Percentiles rank a stretch among this genome's conserved stretches.
Conservation (phyloP, 2,113 vertebrate genomes). For the Tenebrosternarchus preto region DNA sequence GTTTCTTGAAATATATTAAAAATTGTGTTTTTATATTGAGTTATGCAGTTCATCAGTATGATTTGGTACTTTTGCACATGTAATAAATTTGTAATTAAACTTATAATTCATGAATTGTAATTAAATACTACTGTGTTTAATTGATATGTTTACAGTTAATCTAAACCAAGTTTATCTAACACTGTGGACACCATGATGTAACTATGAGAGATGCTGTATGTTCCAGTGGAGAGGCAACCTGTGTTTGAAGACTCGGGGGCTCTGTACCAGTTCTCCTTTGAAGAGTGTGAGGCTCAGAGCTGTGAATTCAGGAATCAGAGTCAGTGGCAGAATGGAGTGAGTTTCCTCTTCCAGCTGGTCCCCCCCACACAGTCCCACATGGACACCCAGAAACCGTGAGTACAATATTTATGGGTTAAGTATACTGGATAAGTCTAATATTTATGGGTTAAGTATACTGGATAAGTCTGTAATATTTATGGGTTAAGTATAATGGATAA, state of each 20-base stretch:
- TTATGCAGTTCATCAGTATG: too few relatives aligned
- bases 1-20: too few relatives aligned
- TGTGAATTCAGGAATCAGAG: conserved; percentile 82
- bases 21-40: too few relatives aligned
- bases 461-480: neutral
- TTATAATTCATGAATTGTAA: too few relatives aligned
- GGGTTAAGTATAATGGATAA: neutral
- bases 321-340: conserved; percentile 81
- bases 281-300: conserved; percentile 80
- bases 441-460: neutral
- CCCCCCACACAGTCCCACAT: conserved; percentile 66
- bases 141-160: too few relatives aligned
- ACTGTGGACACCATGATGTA: neutral
- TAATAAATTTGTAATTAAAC: too few relatives aligned
- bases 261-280: conserved; percentile 86
- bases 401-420: conserved; percentile 32
- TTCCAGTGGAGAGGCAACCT: conserved; percentile 78
- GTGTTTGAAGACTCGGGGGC: conserved; percentile 79
- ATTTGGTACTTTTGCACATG: too few relatives aligned
- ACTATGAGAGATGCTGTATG: conserved; percentile 27
- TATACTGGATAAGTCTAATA: neutral
- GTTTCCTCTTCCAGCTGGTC: conserved; percentile 75
- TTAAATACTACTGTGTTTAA: too few relatives aligned
- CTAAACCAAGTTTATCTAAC: too few relatives aligned
- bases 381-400: conserved; percentile 76